These are phyloP conservation scores for Anoplolepis gracilipes DNA, from an alignment of 1,140 invertebrate species.

Conservation along the genomic window DNA sequence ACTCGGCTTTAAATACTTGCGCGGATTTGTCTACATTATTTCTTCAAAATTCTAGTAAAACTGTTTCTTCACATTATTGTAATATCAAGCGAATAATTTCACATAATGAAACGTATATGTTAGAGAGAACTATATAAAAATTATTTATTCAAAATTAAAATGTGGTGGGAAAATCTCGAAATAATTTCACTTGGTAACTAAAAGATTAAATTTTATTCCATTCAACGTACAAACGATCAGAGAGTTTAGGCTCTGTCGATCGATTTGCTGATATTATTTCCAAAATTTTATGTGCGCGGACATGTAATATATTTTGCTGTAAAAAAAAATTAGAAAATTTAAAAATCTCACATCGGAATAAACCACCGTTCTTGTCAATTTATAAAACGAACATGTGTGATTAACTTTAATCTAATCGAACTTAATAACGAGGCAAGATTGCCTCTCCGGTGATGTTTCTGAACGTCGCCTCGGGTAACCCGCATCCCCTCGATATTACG, in stretches of 20 bases:
- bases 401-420: not conserved
- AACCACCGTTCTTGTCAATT: not conserved
- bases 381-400: not conserved
- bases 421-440: not conserved
- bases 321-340: not conserved
- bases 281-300: not conserved
- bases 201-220: not conserved
- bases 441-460: not conserved
- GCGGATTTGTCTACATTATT: not conserved
- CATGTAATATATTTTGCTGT: not conserved
- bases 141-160: conserved; percentile 19
- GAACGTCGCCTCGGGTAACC: not conserved
- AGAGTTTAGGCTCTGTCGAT: not conserved
- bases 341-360: not conserved
- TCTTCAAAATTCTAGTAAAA: not conserved
- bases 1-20: conserved; percentile 21
- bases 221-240: not conserved
- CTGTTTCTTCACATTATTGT: not conserved
- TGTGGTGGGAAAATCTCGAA: not conserved
- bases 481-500: conserved; percentile 26
- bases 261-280: not conserved
- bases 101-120: not conserved
- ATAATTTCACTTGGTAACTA: not conserved
- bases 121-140: not conserved
- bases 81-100: not conserved